Evolutionary conservation across 1,140 invertebrate genomes (phyloP), one percentile per base, ranked within the genome.

Genomic region (Aphelinus certus): DNA sequence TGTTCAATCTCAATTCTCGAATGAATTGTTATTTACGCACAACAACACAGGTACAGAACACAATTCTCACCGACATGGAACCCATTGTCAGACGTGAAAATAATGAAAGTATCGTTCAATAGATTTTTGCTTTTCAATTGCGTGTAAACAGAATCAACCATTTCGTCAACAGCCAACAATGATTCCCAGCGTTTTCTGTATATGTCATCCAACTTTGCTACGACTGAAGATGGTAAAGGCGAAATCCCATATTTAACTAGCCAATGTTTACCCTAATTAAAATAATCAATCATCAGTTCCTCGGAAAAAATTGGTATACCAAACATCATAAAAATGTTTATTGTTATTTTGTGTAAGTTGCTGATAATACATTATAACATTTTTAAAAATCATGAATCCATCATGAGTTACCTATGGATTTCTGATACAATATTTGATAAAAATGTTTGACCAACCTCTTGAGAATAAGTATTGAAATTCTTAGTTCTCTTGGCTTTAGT

Each of bases 31-130:
- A 26, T 26, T 26, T 26, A 26, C 26, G 26, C 4, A 53, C 51
- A 53, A 53, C 4, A 4, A 53, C 4, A 53, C 51, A 53, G 9
- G 9, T 9, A 53, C 4, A 6, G 9, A 9, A 53, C 51, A 53
- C 51, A 9, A 53, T 9, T 62, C 45, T 74, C 88, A 92, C 94
- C 95, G 80, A 96, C 88, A 88, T 97, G 96, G 86, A 93, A 97
- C 64, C 95, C 95, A 88, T 97, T 96, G 83, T 97, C 95, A 0
- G 95, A 96, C 0, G 95, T 94, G 79, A 93, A 95, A 62, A 97
- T 91, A 1, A 97, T 82, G 81, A 93, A 96, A 3, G 95, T 97
- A 79, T 94, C 90, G 3, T 94, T 85, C 4, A 96, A 81, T 2
- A 92, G 56, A 5, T 89, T 81, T 10, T 87, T 83, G 2, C 84